Base-by-base conservation (phyloP, 2,888 invertebrate genomes). In the Pollenia labialis region DNA sequence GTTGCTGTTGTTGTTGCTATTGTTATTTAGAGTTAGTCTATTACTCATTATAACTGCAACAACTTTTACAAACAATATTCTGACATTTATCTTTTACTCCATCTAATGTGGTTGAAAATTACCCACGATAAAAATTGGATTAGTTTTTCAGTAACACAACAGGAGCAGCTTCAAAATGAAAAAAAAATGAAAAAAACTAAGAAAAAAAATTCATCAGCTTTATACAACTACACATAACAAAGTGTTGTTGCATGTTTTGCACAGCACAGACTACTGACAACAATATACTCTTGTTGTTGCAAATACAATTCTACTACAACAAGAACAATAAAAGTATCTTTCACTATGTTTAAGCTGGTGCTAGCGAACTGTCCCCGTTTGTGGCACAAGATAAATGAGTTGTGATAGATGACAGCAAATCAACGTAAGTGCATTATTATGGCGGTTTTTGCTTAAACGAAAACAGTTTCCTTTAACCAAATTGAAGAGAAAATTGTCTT, bases 41-140 rank as follows among this genome's bases (percentile, higher is more conserved):
- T 69, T 80, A 85, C 66, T 85, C 68, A 69, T 23, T 80, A 40
- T 56, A 81, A 75, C 50, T 80, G 68, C 84, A 80, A 80, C 80
- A 83, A 82, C 85, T 42, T 77, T 85, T 84, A 84, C 80, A 82
- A 66, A 69, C 84, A 74, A 72, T 86, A 76, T 82, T 62, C 85
- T 82, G 89, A 88, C 90, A 89, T 89, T 90, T 90, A 88, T 90
- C 90, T 90, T 80, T 90, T 89, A 90, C 91, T 90, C 58, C 81
- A 87, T 84, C 87, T 87, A 81, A 87, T 87, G 87, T 90, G 90
- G 90, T 91, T 91, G 91, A 90, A 91, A 91, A 91, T 91, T 91
- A 91, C 91, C 91, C 91, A 91, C 91, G 91, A 91, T 92, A 92
- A 92, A 92, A 92, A 92, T 92, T 92, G 91, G 91, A 92, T 92